These are phyloP conservation scores for Loxodonta africana DNA, from an alignment of 2,113 vertebrate species.

Conservation along the genomic window DNA sequence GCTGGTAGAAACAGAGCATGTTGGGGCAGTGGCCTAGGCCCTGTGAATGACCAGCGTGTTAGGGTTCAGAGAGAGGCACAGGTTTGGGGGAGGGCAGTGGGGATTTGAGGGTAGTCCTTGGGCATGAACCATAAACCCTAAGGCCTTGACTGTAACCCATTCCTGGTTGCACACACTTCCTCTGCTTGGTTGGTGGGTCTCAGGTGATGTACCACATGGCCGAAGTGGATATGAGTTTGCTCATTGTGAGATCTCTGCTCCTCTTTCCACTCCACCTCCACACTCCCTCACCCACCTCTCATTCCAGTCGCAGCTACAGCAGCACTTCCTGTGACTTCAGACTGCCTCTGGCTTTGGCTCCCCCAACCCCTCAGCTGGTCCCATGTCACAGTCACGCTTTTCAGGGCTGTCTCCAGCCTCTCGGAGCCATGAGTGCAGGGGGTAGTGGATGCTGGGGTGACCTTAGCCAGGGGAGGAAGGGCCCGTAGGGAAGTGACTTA, in stretches of 20 bases:
- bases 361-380: too few relatives aligned
- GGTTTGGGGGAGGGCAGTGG: neutral
- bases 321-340: too few relatives aligned
- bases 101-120: neutral
- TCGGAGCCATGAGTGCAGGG: too few relatives aligned
- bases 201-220: fast-evolving
- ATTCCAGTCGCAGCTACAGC: too few relatives aligned
- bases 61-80: neutral
- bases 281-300: too few relatives aligned
- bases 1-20: neutral
- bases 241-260: neutral
- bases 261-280: too few relatives aligned
- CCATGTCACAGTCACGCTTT: too few relatives aligned
- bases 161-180: neutral
- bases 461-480: neutral
- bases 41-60: neutral
- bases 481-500: neutral
- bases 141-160: neutral
- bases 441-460: neutral
- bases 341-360: too few relatives aligned
- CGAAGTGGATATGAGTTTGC: neutral
- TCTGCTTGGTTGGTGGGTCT: neutral
- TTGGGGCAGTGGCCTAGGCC: neutral
- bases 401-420: neutral
- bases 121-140: neutral